Evolutionary conservation across 2,113 vertebrate genomes (phyloP).

Genomic region (Myiozetetes cayanensis): DNA sequence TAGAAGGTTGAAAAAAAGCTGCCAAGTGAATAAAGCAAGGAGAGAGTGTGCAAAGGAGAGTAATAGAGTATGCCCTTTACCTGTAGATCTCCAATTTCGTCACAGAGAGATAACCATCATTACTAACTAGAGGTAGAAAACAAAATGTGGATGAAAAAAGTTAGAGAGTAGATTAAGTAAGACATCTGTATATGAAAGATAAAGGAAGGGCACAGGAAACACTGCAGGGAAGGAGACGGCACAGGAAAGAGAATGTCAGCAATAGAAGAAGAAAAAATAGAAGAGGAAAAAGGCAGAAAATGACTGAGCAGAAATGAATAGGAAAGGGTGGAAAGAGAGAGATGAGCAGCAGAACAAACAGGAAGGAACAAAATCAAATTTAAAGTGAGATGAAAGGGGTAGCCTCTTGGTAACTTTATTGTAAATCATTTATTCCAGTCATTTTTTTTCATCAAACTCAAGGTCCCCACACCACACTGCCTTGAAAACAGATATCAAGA

Average conservation of each 20-base stretch:
- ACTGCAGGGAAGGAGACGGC: not conserved
- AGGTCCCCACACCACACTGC: not conserved
- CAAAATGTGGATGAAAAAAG: not conserved
- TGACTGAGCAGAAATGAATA: not conserved
- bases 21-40: not conserved
- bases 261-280: not conserved
- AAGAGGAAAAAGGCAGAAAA: not conserved
- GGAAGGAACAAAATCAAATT: not conserved
- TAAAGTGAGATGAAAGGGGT: not conserved
- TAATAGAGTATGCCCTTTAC: not conserved
- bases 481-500: not conserved
- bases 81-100: not conserved
- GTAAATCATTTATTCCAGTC: not conserved
- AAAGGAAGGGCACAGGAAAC: not conserved
- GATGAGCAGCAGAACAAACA: not conserved
- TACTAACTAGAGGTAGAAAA: not conserved
- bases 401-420: not conserved
- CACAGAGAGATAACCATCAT: not conserved
- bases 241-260: not conserved
- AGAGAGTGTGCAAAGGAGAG: not conserved
- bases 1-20: not conserved
- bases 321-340: not conserved
- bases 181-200: not conserved
- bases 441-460: not conserved
- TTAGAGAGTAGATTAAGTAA: not conserved